Percentiles rank a stretch among this genome's conserved stretches.
These are phyloP conservation scores for Clarias macrocephalus DNA, from an alignment of 2,113 vertebrate species.

Conservation along the genomic window DNA sequence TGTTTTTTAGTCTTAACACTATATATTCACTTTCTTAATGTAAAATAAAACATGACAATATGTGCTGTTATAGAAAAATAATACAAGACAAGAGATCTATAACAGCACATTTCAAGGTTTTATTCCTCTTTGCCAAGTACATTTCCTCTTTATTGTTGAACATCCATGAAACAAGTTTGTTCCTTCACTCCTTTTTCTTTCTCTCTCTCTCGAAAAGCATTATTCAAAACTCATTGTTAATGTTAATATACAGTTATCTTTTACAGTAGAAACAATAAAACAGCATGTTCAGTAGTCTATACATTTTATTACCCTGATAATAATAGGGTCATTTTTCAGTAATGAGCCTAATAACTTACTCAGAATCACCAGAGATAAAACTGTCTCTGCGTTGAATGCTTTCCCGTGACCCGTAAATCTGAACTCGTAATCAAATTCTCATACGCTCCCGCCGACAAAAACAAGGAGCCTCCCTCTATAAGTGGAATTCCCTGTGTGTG, in stretches of 20 bases:
- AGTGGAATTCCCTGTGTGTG: slow-evolving; percentile 52
- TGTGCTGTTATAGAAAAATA: neutral
- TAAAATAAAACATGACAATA: neutral
- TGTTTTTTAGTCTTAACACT: neutral
- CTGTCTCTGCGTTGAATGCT: neutral
- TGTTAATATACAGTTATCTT: neutral
- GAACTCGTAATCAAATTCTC: slow-evolving; percentile 30
- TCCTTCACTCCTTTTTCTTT: neutral
- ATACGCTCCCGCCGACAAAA: slow-evolving; percentile 34
- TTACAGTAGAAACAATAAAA: neutral
- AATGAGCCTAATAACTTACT: no score
- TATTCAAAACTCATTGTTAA: neutral
- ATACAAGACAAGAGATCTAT: neutral
- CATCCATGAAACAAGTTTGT: neutral
- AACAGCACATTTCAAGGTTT: neutral
- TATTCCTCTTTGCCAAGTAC: neutral
- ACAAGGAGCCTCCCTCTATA: slow-evolving; percentile 45
- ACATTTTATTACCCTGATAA: neutral
- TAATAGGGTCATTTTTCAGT: neutral
- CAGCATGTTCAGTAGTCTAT: neutral
- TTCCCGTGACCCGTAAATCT: slow-evolving; percentile 1
- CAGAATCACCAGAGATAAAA: neutral
- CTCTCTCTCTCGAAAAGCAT: neutral
- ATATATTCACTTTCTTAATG: neutral
- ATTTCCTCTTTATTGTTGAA: neutral